These are phyloP conservation scores for Enteromius paludinosus DNA, from an alignment of 2,797 vertebrate genomes.

Conservation along the genomic window DNA sequence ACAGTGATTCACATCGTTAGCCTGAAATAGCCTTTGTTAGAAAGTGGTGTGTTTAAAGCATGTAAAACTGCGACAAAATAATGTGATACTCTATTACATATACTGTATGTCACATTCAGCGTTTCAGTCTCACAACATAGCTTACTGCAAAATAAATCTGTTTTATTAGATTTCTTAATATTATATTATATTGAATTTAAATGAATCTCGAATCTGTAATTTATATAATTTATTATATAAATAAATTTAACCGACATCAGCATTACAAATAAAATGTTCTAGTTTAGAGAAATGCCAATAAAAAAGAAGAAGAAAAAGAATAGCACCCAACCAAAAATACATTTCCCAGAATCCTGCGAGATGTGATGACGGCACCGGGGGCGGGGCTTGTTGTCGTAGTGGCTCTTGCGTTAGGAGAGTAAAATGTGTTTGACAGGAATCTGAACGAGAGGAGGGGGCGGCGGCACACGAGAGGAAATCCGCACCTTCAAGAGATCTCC, in stretches of 20 bases:
- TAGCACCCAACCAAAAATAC: slow-evolving; percentile 59
- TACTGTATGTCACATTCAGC: background rate
- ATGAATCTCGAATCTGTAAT: too few relatives aligned
- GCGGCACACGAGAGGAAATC: slow-evolving; percentile 47
- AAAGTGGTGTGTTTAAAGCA: background rate
- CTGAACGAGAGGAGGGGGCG: slow-evolving; percentile 58
- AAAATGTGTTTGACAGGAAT: slow-evolving; percentile 74
- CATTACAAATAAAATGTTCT: background rate
- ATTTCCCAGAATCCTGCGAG: slow-evolving; percentile 72
- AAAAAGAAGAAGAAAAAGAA: background rate
- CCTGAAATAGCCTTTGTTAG: too few relatives aligned
- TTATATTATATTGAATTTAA: background rate
- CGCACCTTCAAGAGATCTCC: slow-evolving; percentile 57
- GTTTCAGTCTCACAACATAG: background rate
- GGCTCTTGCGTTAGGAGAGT: slow-evolving; percentile 64
- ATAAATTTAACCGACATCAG: too few relatives aligned
- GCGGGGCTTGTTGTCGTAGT: slow-evolving; percentile 77
- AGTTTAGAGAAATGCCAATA: background rate
- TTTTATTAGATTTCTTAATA: background rate
- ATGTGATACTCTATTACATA: background rate
- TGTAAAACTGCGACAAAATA: background rate
- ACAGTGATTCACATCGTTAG: background rate
- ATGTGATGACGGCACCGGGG: slow-evolving; percentile 67
- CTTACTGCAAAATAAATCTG: background rate
- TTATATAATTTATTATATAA: too few relatives aligned